Base-by-base conservation (phyloP, 2,888 invertebrate genomes). In the Amphipoea lucens region DNA sequence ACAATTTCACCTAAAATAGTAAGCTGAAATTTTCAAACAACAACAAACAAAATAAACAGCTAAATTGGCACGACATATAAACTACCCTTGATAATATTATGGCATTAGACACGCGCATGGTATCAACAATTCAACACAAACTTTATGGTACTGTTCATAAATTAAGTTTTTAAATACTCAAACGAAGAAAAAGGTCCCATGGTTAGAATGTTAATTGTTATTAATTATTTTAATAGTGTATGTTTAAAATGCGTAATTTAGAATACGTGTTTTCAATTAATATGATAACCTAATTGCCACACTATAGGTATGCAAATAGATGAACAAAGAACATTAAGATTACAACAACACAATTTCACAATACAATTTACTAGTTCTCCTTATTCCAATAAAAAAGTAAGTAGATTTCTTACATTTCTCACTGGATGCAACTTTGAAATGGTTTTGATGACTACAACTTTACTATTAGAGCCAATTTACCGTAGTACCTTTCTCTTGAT, bases 401-500 rank as follows among this genome's bases (percentile, higher is more conserved):
- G 36, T 63, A 17, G 6, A 11, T 60, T 40, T 65, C 48, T 57
- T n/a, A 40, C 17, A 54, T 70, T 81, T 75, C 36, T 60, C 23
- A 45, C 0, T 14, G 23, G 6, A 70, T 74, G 7, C 40, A 62
- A 74, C 36, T 67, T 80, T 77, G 23, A 45, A 74, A 57, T 42
- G n/a, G 63, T 40, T 69, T 82, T 72, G 57, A 81, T 85, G 45
- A 20, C 48, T 67, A 40, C 14, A 65, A 79, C 65, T 65, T 40
- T 65, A 40, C 40, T 81, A 62, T 85, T 48, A 74, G 42, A 68
- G 29, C 45, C 65, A 65, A 63, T 83, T 60, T 45, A 40, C 65
- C 48, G 60, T 11, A 42, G 11, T n/a, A 60, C 23, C 40, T 17
- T 68, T 71, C 42, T 23, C 20, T 51, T 42, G 65, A 76, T 66